A percentile compares a stretch with the other conserved stretches of the same genome.
Evolutionary conservation across 2,113 vertebrate species (phyloP).

Genomic region (Oreocharis arfaki): DNA sequence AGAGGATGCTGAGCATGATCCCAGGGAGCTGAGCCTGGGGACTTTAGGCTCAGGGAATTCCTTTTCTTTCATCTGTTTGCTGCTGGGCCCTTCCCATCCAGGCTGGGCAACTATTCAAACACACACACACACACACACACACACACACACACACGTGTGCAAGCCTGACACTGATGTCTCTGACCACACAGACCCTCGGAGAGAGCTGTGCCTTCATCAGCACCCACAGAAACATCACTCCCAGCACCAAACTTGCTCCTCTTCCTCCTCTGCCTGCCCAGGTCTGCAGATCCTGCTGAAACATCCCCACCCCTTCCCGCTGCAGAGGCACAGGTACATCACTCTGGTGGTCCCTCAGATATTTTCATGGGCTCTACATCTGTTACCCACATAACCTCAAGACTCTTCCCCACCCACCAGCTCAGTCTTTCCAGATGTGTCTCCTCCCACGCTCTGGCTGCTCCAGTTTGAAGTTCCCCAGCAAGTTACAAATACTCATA

Average conservation of each 20-base stretch:
- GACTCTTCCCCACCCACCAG: not conserved
- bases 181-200: not conserved
- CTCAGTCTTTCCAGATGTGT: not conserved
- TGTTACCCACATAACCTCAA: not conserved
- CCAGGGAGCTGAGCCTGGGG: not conserved
- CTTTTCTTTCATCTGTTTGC: not conserved
- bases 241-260: rapidly evolving
- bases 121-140: not conserved
- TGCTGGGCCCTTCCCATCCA: not conserved
- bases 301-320: not conserved
- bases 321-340: not conserved
- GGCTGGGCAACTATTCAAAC: not conserved
- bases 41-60: not conserved
- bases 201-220: not conserved
- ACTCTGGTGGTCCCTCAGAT: not conserved
- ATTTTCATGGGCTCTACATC: not conserved
- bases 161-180: not conserved
- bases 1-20: rapidly evolving
- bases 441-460: not conserved
- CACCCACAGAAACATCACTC: not conserved
- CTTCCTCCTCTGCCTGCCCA: not conserved
- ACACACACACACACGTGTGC: rapidly evolving
- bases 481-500: not conserved
- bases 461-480: not conserved
- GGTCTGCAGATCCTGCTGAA: not conserved